Conservation (phyloP, 2,888 invertebrate genomes). For the Diabrotica balteata region DNA sequence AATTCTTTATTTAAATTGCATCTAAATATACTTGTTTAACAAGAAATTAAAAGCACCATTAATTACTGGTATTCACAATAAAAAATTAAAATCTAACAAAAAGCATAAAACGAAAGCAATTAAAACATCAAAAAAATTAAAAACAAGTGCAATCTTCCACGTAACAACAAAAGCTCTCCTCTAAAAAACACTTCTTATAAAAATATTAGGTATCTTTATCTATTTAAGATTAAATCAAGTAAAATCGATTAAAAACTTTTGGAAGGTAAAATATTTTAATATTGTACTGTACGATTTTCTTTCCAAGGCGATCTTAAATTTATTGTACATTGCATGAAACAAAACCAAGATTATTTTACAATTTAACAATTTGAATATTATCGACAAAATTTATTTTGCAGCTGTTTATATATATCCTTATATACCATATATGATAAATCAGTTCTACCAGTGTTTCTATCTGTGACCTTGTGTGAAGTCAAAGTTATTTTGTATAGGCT, state of each 20-base stretch:
- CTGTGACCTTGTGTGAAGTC: no score
- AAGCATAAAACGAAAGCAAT: conserved; percentile 29
- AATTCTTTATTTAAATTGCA: conserved; percentile 40
- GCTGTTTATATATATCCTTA: no score
- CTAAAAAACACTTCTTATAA: conserved; percentile 34
- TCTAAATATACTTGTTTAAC: conserved; percentile 38
- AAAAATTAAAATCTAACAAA: conserved; percentile 36
- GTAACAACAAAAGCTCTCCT: conserved; percentile 28
- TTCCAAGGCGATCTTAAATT: neutral
- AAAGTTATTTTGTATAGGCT: no score
- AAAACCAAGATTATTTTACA: neutral
- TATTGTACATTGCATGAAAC: neutral
- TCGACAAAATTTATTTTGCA: no score
- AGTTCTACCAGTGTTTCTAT: no score
- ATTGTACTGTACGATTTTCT: conserved; percentile 12
- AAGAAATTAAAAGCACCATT: conserved; percentile 39
- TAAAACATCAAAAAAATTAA: conserved; percentile 27
- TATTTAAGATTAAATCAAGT: conserved; percentile 7
- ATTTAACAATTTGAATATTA: no score
- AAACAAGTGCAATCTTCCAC: conserved; percentile 26
- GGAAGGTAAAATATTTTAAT: conserved; percentile 14
- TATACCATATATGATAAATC: no score
- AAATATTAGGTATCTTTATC: conserved; percentile 33
- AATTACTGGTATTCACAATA: conserved; percentile 33
- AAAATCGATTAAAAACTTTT: conserved; percentile 17